Conservation (phyloP, 1,140 invertebrate species). For the Uloborus diversus region DNA sequence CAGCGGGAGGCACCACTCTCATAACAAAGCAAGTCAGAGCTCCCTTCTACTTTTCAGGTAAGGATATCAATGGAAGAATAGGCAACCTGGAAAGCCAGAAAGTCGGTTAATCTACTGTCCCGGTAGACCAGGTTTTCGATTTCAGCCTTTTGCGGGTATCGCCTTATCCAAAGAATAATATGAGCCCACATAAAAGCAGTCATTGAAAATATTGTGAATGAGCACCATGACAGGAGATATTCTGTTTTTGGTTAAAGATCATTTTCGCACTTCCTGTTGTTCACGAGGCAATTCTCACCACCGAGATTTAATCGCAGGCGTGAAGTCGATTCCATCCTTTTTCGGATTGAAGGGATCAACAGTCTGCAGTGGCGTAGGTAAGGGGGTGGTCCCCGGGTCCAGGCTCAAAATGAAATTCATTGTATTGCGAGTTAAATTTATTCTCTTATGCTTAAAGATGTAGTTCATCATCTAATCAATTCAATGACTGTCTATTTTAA, state of each 20-base stretch:
- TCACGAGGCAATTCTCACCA: neutral
- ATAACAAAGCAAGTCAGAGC: slow-evolving; percentile 20
- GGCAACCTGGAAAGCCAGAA: neutral
- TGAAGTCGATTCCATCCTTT: neutral
- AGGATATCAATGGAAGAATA: neutral
- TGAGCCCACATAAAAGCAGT: neutral
- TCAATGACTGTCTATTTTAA: too few relatives aligned
- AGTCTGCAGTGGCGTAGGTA: too few relatives aligned
- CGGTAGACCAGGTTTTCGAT: slow-evolving; percentile 22
- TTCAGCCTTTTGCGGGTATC: slow-evolving; percentile 28
- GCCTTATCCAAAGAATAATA: neutral
- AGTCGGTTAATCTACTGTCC: slow-evolving; percentile 29
- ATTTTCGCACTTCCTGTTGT: slow-evolving; percentile 37
- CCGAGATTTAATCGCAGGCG: slow-evolving; percentile 4
- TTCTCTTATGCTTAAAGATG: too few relatives aligned
- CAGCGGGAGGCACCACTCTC: slow-evolving; percentile 28
- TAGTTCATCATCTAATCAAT: too few relatives aligned
- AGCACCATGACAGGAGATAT: slow-evolving; percentile 23
- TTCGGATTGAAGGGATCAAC: neutral
- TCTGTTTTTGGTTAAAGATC: slow-evolving; percentile 33
- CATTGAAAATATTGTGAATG: slow-evolving; percentile 18
- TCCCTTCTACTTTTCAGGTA: neutral
- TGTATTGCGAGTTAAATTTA: too few relatives aligned
- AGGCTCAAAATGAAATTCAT: too few relatives aligned
- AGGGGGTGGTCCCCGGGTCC: too few relatives aligned